Evolutionary conservation across 2,113 vertebrate genomes (phyloP), one percentile per base, ranked within the genome.

Genomic region (Nothocercus nigrocapillus): DNA sequence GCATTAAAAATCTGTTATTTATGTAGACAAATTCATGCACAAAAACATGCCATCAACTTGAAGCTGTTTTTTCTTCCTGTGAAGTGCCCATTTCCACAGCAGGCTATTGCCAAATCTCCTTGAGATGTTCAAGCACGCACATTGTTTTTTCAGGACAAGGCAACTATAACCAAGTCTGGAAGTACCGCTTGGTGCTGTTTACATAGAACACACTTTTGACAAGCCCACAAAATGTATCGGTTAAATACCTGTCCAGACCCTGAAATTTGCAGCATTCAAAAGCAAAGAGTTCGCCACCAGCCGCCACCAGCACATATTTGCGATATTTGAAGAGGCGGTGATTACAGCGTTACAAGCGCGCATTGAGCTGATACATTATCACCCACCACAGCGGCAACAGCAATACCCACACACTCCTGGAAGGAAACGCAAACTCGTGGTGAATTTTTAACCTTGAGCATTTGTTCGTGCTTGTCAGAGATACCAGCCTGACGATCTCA

Each of bases 281-380:
- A 85, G 49, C 36, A 73, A 67, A 94, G 82, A 5, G 40, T 38
- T 81, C 68, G 19, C 80, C 34, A 58, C 30, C 79, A 79, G 58
- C 42, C n/a, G 34, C 40, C 0, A 0, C 13, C 36, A 44, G 56
- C 0, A 3, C 0, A 10, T 36, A 36, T 36, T 36, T 36, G 36
- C 30, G 67, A 27, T 64, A 69, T 63, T 61, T 61, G 42, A 82
- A 61, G 45, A 45, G 64, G 44, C 54, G 49, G 21, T 49, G 49
- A 49, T 49, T 49, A 49, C 49, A 49, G 49, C 49, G 8, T 49
- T 30, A 56, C 54, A 30, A 49, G 61, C 40, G 53, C 18, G 11
- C n/a, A 19, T 21, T 58, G 53, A 51, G 14, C 27, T 30, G 72
- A 89, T 32, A 51, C 18, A 59, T 44, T 70, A 67, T 53, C 72